Conservation (phyloP, 2,888 invertebrate species). For the Spisula subtruncata region DNA sequence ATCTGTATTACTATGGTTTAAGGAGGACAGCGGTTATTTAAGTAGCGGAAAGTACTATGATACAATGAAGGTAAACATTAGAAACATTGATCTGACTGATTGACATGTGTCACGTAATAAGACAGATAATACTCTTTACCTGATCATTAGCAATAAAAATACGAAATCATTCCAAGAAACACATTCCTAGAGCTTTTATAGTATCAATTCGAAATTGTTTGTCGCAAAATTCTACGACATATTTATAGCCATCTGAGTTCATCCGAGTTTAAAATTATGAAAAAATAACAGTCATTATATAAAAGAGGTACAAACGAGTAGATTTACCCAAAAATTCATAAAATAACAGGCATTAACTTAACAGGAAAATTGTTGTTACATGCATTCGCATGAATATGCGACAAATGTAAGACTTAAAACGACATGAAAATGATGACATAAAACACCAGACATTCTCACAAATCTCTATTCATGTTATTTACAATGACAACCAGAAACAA, state of each 20-base stretch:
- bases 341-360: not conserved
- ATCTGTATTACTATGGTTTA: not conserved
- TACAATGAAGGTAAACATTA: not conserved
- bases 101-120: not conserved
- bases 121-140: too few species aligned
- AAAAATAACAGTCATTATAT: not conserved
- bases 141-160: not conserved
- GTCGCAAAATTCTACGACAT: not conserved
- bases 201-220: not conserved
- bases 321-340: not conserved
- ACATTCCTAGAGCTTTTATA: not conserved
- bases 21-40: not conserved
- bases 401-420: not conserved
- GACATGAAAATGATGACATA: not conserved
- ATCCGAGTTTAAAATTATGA: not conserved
- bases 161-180: constrained; percentile 6
- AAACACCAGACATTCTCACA: not conserved
- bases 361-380: not conserved
- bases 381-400: not conserved
- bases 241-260: not conserved
- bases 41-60: not conserved
- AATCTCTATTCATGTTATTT: not conserved
- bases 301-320: not conserved
- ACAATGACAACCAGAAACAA: not conserved
- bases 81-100: not conserved